Base-by-base conservation (phyloP, 2,797 vertebrate genomes). In the Ibycter americanus region DNA sequence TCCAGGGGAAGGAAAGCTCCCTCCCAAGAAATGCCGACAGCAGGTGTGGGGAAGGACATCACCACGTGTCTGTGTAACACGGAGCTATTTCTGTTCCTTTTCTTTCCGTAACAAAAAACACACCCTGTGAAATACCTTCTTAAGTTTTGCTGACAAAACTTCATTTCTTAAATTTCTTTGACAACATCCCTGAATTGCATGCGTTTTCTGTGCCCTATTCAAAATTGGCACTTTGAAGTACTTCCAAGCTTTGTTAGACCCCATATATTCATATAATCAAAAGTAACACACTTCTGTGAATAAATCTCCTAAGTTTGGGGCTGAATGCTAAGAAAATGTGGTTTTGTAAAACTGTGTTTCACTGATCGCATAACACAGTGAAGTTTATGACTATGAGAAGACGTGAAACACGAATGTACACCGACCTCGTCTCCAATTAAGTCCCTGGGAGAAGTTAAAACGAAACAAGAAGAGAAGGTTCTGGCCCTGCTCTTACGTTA, bases 61-160 rank as follows among this genome's bases (percentile, higher is more conserved):
- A 4, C 29, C 5, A 8, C 19, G 1, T 2, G 6, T 2, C 49
- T 2, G 9, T 1, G 47, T 19, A 20, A 34, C 3, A 8, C 9
- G 0, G 2, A 10, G 26, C 34, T 29, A 11, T 25, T 49, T 11
- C 44, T 14, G 4, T 12, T 44, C 18, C 25, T 47, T 68, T 49
- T 61, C 31, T 17, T 36, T 77, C 65, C 17, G 34, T 11, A 36
- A 70, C 10, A 20, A 63, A 56, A 49, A 62, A 18, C 23, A 8
- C 1, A 23, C 34, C 15, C n/a, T 15, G 20, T 26, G 66, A 72
- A 72, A 40, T 8, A 27, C 5, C 8, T 31, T 12, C 58, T 8
- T 2, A 29, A 34, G 46, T 47, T 79, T 22, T 26, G 25, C 59
- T n/a, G 15, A 34, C 26, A 34, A 85, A 79, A 47, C n/a, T 62